These are phyloP conservation scores for Mormyrus iriodes DNA, from an alignment of 2,113 vertebrate genomes.

Conservation along the genomic window DNA sequence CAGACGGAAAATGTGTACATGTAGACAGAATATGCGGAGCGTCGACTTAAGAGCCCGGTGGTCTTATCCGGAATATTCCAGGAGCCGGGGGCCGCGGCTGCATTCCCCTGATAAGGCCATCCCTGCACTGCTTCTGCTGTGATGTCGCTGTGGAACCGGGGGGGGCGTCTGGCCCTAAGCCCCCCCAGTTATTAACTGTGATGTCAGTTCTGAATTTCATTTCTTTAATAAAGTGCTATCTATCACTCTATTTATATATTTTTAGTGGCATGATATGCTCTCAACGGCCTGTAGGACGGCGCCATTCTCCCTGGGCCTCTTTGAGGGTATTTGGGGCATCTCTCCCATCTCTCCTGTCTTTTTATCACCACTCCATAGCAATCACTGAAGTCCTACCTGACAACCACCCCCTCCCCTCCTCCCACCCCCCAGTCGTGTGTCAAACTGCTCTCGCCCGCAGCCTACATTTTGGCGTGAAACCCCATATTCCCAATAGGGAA, in stretches of 20 bases:
- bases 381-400: background rate
- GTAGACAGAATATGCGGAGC: background rate
- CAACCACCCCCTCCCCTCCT: background rate
- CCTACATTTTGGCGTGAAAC: background rate
- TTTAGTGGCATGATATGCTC: background rate
- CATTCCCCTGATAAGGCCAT: background rate
- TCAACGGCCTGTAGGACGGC: background rate
- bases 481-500: background rate
- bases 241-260: background rate
- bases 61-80: background rate
- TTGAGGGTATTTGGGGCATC: background rate
- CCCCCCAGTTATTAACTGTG: conserved; percentile 12
- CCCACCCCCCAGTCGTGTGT: background rate
- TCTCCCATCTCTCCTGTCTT: background rate
- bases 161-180: background rate
- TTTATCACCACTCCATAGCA: background rate
- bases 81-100: background rate
- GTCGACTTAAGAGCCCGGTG: background rate
- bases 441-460: background rate
- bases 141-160: background rate
- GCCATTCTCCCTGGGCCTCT: background rate
- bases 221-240: background rate
- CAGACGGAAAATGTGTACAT: background rate
- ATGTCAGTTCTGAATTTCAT: background rate
- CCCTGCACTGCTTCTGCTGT: background rate